These are phyloP conservation scores for Rugalucina vietnamica DNA, from an alignment of 2,888 invertebrate species.

Conservation along the genomic window DNA sequence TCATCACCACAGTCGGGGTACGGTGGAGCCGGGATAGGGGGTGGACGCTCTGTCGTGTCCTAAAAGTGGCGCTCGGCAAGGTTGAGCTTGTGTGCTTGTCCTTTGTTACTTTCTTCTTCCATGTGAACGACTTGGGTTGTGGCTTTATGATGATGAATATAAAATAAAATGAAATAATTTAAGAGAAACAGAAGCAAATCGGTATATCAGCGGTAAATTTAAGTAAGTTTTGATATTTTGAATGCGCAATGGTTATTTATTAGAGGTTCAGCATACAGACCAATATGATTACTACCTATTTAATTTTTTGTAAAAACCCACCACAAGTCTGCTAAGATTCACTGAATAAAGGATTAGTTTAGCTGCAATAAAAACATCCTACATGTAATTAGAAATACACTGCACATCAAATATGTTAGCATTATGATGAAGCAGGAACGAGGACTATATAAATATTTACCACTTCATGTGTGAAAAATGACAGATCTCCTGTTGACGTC, in stretches of 20 bases:
- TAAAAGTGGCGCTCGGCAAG: constrained; percentile 65
- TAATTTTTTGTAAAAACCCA: no score
- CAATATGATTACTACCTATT: no score
- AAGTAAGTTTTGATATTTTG: no score
- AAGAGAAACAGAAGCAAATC: neutral
- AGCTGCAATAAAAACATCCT: no score
- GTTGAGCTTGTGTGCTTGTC: constrained; percentile 33
- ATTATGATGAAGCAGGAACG: no score
- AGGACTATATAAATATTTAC: constrained; percentile 55
- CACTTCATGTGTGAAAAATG: constrained; percentile 68
- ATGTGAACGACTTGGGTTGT: constrained; percentile 55
- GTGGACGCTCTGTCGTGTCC: constrained; percentile 49
- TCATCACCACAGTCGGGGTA: constrained; percentile 54
- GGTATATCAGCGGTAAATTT: no score
- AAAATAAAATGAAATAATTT: neutral
- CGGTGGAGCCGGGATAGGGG: constrained; percentile 62
- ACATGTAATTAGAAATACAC: no score
- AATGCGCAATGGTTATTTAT: no score
- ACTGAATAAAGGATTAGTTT: no score
- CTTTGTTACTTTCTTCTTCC: constrained; percentile 59
- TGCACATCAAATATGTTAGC: no score
- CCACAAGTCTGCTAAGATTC: no score
- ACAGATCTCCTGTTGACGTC: constrained; percentile 68
- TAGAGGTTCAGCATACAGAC: no score
- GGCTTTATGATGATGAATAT: constrained; percentile 58